Evolutionary conservation across 2,113 vertebrate genomes (phyloP), one percentile per base, ranked within the genome.

Genomic region (Acrocephalus kingi): DNA sequence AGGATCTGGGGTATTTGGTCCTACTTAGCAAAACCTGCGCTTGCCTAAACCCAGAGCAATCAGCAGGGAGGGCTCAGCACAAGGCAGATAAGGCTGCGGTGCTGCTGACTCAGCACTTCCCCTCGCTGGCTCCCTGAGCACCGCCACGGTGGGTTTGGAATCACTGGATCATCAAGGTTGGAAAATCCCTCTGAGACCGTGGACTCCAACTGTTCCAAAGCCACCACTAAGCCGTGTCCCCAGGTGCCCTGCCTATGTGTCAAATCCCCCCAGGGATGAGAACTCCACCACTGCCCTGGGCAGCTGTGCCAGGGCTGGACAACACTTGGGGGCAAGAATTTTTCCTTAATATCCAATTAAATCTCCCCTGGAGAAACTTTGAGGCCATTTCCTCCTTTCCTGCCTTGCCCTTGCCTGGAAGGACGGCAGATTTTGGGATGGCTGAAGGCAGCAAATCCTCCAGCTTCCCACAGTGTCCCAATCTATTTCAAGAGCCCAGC

Each of bases 91-190:
- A 45, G 23, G 2, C 31, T 28, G 27, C 0, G 1, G 55, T 48
- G 69, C 77, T 89, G 93, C 82, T 80, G 90, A 45, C 56, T 86
- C 15, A 43, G 21, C 43, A 2, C 21, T 86, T 66, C 51, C 51
- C 51, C 12, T 0, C 0, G 0, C 45, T 39, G 22, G 9, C 62
- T 81, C 30, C 25, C 63, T 8, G 2, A 16, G 9, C 3, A 8
- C 30, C 54, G 58, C 74, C 23, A 4, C 1, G 1, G 3, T 4
- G 39, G 39, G 8, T 55, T 71, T 55, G 27, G 55, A 49, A 63
- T 43, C 68, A 17, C 27, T 17, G 69, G 28, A 52, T 67, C 52
- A 52, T n/a, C 39, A 7, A 1, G 48, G 25, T 0, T 23, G 71
- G 63, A 63, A 63, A 84, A 76, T 8, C 35, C 31, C 63, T 49